Evolutionary conservation across 2,797 vertebrate species (phyloP).

Genomic region (Phalloptychus januarius): DNA sequence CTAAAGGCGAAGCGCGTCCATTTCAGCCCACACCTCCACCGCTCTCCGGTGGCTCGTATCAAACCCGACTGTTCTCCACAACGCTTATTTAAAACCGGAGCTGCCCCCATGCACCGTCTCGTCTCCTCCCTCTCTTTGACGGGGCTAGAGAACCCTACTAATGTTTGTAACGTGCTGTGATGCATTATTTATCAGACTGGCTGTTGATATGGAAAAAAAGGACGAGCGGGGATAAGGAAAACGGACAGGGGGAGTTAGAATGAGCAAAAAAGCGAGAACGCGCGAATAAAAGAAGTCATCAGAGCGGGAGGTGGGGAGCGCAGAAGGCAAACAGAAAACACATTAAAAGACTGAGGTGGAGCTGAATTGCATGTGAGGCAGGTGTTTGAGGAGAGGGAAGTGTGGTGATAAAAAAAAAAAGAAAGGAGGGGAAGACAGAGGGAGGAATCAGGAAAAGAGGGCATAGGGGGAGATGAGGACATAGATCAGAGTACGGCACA

Average conservation of each 20-base stretch:
- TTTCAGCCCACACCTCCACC: constrained; percentile 62
- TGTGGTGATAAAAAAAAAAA: constrained; percentile 50
- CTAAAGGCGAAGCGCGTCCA: constrained; percentile 46
- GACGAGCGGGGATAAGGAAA: constrained; percentile 51
- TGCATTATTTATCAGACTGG: constrained; percentile 84
- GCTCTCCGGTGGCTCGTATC: constrained; percentile 48
- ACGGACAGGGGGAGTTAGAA: constrained; percentile 43
- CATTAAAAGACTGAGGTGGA: constrained; percentile 1
- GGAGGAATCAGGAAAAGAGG: constrained; percentile 52
- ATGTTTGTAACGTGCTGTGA: constrained; percentile 83
- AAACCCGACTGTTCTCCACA: constrained; percentile 66
- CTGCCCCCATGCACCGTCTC: constrained; percentile 42
- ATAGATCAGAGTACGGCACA: constrained; percentile 76
- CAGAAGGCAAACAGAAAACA: constrained; percentile 40
- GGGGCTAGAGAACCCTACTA: constrained; percentile 77
- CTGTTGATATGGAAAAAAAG: constrained; percentile 77
- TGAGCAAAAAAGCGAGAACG: constrained; percentile 29
- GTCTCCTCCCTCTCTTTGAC: constrained; percentile 70
- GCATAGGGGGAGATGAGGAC: constrained; percentile 65
- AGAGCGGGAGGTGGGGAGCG: constrained; percentile 21
- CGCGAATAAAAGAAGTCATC: constrained; percentile 19
- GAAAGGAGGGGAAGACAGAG: constrained; percentile 22
- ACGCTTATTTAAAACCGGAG: constrained; percentile 67
- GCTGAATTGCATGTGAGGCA: not conserved
- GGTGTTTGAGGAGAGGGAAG: constrained; percentile 35